Evolutionary conservation across 2,113 vertebrate genomes (phyloP).

Genomic region (Ptychochromis oligacanthus): DNA sequence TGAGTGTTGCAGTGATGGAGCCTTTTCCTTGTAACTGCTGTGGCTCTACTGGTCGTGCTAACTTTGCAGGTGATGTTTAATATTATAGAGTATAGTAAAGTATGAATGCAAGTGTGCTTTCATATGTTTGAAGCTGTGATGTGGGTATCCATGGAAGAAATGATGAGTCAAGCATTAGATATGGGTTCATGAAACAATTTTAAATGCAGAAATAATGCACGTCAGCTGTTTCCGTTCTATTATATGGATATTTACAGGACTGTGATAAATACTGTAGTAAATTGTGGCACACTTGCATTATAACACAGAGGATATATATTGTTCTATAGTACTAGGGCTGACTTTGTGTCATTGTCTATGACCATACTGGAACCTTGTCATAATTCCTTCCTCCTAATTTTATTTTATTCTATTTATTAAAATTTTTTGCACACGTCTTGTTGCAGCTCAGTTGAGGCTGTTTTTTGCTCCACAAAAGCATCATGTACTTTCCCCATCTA

Average conservation of each 20-base stretch:
- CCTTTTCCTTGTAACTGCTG: background rate
- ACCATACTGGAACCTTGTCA: no score
- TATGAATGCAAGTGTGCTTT: fast-evolving
- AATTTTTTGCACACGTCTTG: background rate
- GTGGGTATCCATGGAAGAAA: background rate
- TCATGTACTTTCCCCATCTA: background rate
- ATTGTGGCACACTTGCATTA: background rate
- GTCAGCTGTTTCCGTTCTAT: background rate
- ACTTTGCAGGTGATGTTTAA: background rate
- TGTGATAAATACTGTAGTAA: background rate
- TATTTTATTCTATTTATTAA: background rate
- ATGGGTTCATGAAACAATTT: background rate
- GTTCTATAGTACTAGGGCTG: no score
- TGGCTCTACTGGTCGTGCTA: background rate
- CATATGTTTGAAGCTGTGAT: background rate
- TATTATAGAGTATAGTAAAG: background rate
- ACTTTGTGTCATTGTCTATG: no score
- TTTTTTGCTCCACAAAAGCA: background rate
- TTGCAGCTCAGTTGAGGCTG: background rate
- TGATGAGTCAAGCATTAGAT: background rate
- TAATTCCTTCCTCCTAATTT: background rate
- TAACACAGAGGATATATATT: no score
- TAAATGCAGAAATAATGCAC: background rate
- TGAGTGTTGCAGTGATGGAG: background rate
- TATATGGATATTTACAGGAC: background rate